Evolutionary conservation across 1,140 invertebrate genomes (phyloP).

Genomic region (Hyles euphorbiae): DNA sequence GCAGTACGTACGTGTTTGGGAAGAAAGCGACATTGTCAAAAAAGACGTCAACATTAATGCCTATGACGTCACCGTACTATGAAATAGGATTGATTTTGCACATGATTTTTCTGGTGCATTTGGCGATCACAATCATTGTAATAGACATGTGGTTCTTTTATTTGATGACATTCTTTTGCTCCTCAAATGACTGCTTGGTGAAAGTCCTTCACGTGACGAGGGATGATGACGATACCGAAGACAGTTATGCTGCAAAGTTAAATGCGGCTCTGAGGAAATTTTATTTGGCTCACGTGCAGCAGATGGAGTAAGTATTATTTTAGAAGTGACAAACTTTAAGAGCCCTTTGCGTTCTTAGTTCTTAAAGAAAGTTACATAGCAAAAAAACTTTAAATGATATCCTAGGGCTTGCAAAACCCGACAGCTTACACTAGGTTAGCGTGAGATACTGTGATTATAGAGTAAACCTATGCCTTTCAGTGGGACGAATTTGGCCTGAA

Average conservation of each 20-base stretch:
- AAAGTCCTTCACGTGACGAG: slow-evolving; percentile 29
- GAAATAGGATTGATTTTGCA: slow-evolving; percentile 50
- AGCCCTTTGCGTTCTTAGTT: too few relatives aligned
- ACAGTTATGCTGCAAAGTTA: slow-evolving; percentile 28
- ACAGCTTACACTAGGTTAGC: too few relatives aligned
- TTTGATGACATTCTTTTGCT: slow-evolving; percentile 42
- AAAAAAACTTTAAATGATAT: too few relatives aligned
- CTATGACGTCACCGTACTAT: slow-evolving; percentile 44
- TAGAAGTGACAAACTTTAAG: too few relatives aligned
- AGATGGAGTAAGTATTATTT: slow-evolving; percentile 37
- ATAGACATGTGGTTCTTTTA: slow-evolving; percentile 57
- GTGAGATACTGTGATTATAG: too few relatives aligned
- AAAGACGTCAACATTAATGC: slow-evolving; percentile 44
- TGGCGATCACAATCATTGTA: slow-evolving; percentile 33
- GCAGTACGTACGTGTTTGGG: slow-evolving; percentile 37
- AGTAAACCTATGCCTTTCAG: too few relatives aligned
- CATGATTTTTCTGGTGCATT: slow-evolving; percentile 38
- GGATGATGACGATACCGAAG: slow-evolving; percentile 23
- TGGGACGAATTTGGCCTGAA: too few relatives aligned
- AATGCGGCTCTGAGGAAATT: slow-evolving; percentile 35
- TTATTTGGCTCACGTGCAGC: slow-evolving; percentile 32
- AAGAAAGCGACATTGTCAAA: slow-evolving; percentile 37
- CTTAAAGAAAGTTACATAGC: too few relatives aligned
- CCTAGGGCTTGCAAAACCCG: too few relatives aligned
- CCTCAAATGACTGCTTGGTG: slow-evolving; percentile 31